Evolutionary conservation across 1,140 invertebrate species (phyloP).

Genomic region (Zaprionus capensis): DNA sequence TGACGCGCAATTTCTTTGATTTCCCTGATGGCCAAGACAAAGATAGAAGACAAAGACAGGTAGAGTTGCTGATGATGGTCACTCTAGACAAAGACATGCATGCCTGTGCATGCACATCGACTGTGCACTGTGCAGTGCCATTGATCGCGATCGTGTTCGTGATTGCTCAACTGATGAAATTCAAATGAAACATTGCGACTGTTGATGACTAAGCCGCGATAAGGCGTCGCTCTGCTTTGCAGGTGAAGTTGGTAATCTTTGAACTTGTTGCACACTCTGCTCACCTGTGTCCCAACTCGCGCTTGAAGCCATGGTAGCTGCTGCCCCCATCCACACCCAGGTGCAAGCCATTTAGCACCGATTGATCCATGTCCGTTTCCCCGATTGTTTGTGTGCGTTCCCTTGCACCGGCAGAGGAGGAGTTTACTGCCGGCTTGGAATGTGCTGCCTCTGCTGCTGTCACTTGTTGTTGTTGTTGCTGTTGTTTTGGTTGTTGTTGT

Average conservation of each 20-base stretch:
- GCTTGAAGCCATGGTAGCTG: slow-evolving; percentile 70
- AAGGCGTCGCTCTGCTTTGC: background rate
- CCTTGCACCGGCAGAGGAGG: slow-evolving; percentile 12
- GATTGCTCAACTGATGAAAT: background rate
- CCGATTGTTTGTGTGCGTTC: slow-evolving; percentile 68
- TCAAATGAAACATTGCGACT: background rate
- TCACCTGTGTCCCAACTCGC: slow-evolving; percentile 79
- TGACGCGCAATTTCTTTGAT: background rate
- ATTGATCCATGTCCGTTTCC: slow-evolving; percentile 78
- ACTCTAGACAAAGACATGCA: background rate
- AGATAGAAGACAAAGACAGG: slow-evolving; percentile 2
- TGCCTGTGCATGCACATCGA: background rate
- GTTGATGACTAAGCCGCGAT: slow-evolving; percentile 30
- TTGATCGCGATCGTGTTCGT: background rate
- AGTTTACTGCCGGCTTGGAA: slow-evolving; percentile 15
- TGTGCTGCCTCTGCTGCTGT: slow-evolving; percentile 30
- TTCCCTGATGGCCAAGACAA: background rate
- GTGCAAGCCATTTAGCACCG: slow-evolving; percentile 68
- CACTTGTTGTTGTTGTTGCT: slow-evolving; percentile 38
- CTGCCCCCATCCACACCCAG: slow-evolving; percentile 35
- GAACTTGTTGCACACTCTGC: slow-evolving; percentile 3
- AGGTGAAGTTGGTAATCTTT: background rate
- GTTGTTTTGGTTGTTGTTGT: slow-evolving; percentile 22
- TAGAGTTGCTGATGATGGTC: background rate
- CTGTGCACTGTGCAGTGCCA: background rate